phyloP scores from a whole-genome alignment of 1,140 invertebrate genomes.

The Neoseiulus cucumeris region DNA sequence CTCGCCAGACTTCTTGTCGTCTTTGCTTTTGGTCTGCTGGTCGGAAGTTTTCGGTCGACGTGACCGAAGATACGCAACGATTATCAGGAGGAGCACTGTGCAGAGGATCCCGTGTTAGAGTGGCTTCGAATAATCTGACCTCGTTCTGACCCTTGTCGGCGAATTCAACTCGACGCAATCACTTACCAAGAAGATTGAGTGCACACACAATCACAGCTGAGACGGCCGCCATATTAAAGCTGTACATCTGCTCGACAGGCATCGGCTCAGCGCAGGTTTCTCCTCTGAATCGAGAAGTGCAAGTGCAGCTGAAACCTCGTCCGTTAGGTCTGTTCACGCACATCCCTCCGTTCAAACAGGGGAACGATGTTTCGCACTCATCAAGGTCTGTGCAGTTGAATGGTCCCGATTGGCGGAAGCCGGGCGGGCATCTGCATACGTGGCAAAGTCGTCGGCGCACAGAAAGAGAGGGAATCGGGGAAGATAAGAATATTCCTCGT shows the following conservation, averaged over 20 bases:
- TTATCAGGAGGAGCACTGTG: background rate
- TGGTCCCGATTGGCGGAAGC: background rate
- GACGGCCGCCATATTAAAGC: conserved; percentile 2
- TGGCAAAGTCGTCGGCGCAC: too few species aligned
- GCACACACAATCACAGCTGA: background rate
- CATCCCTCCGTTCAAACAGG: conserved; percentile 16
- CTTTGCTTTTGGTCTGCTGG: background rate
- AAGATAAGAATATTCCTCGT: too few species aligned
- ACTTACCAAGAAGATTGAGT: conserved; percentile 1
- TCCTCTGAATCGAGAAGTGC: background rate
- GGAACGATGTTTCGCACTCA: conserved; percentile 13
- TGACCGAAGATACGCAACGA: conserved; percentile 2
- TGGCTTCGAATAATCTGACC: too few species aligned
- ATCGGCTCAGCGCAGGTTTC: background rate
- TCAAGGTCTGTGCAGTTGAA: conserved; percentile 15
- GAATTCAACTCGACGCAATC: too few species aligned
- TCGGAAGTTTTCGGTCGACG: conserved; percentile 3
- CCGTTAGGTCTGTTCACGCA: conserved; percentile 15
- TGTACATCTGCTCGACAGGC: background rate
- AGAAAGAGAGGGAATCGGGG: too few species aligned
- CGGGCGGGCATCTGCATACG: background rate
- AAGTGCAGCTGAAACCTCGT: background rate
- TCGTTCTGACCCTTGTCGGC: too few species aligned
- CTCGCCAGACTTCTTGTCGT: background rate
- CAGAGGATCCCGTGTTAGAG: too few species aligned